Evolutionary conservation across 2,797 vertebrate species (phyloP).

Genomic region (Galago senegalensis): DNA sequence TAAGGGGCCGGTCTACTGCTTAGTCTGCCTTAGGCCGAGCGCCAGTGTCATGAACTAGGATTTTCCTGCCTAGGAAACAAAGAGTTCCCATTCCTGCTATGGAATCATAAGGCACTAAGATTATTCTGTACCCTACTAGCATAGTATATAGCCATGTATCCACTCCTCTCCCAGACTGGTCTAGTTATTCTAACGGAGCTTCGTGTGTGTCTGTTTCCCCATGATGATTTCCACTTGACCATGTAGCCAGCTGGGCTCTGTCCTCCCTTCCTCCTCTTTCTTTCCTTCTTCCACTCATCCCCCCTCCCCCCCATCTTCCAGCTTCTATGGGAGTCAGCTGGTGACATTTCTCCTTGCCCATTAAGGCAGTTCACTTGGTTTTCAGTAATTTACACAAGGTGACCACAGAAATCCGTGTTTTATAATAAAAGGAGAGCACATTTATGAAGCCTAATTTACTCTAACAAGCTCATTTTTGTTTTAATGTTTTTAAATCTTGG

Average conservation of each 20-base stretch:
- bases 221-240: background rate
- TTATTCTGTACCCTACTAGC: background rate
- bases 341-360: conserved; percentile 58
- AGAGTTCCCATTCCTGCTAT: background rate
- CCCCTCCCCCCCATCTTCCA: background rate
- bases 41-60: background rate
- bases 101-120: background rate
- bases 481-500: conserved; percentile 78
- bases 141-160: background rate
- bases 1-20: background rate
- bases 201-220: background rate
- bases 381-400: conserved; percentile 70
- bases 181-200: background rate
- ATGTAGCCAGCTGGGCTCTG: background rate
- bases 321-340: background rate
- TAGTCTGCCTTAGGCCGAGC: background rate
- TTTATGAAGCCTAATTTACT: conserved; percentile 82
- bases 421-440: conserved; percentile 74
- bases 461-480: conserved; percentile 83
- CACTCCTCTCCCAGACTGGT: background rate
- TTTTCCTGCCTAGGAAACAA: background rate
- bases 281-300: background rate
- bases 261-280: background rate
- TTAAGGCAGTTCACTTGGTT: conserved; percentile 63
- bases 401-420: conserved; percentile 79